Evolutionary conservation across 1,140 invertebrate species (phyloP).

Genomic region (Drosophila burlai): DNA sequence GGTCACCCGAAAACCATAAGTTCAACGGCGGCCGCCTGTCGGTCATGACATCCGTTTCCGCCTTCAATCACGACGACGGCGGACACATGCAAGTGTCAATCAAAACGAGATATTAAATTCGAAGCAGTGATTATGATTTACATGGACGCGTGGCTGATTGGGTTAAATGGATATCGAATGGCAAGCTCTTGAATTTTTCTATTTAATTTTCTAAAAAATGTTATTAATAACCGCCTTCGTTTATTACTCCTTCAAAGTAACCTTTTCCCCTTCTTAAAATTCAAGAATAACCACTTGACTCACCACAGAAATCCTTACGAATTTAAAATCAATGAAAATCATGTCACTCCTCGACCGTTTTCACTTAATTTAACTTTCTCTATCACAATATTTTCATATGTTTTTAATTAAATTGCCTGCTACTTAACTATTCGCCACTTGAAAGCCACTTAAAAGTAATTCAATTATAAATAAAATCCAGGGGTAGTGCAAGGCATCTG

Average conservation of each 20-base stretch:
- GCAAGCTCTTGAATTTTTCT: background rate
- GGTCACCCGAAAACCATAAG: constrained; percentile 19
- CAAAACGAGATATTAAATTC: constrained; percentile 66
- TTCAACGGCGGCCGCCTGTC: constrained; percentile 1
- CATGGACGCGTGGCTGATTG: constrained; percentile 33
- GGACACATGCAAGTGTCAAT: constrained; percentile 62
- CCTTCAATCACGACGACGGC: constrained; percentile 32
- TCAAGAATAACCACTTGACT: background rate
- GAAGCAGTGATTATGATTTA: constrained; percentile 27
- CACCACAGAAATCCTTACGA: background rate
- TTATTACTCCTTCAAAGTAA: background rate
- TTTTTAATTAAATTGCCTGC: constrained; percentile 48
- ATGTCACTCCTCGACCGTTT: background rate
- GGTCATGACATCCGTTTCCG: constrained; percentile 73
- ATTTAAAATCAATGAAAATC: background rate
- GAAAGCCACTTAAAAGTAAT: constrained; percentile 71
- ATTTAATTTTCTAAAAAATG: constrained; percentile 45
- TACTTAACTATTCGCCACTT: constrained; percentile 48
- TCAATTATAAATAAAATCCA: constrained; percentile 73
- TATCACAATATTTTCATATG: constrained; percentile 39
- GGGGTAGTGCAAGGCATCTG: constrained; percentile 53
- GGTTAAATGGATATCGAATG: constrained; percentile 26
- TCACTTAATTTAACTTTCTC: background rate
- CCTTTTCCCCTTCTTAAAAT: background rate
- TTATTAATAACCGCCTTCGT: constrained; percentile 25